Evolutionary conservation across 2,113 vertebrate genomes (phyloP).

Genomic region (Mesembrinibis cayennensis): DNA sequence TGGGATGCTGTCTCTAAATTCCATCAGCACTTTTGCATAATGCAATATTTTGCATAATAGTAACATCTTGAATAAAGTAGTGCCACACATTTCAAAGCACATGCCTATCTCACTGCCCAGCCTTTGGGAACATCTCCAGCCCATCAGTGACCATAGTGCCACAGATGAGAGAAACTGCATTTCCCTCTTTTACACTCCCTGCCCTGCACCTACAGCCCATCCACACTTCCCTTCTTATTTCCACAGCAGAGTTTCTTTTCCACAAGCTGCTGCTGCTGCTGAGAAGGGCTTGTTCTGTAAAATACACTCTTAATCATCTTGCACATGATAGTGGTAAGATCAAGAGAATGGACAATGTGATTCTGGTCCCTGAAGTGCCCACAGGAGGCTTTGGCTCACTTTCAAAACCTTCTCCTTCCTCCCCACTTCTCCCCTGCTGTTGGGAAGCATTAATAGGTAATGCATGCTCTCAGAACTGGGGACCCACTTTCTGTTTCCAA

Average conservation of each 20-base stretch:
- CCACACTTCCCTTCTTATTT: not conserved
- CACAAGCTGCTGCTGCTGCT: not conserved
- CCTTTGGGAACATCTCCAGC: not conserved
- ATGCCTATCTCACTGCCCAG: not conserved
- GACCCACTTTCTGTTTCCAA: not conserved
- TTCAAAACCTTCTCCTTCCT: not conserved
- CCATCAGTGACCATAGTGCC: not conserved
- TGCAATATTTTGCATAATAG: not conserved
- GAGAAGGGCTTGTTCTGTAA: not conserved
- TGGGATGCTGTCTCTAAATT: not conserved
- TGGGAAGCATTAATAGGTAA: not conserved
- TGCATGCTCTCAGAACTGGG: not conserved
- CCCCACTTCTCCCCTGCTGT: not conserved
- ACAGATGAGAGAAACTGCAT: not conserved
- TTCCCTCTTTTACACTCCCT: not conserved
- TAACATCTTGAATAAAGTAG: not conserved
- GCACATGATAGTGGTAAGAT: not conserved
- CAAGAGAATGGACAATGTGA: not conserved
- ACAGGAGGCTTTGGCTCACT: not conserved
- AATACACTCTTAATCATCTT: not conserved
- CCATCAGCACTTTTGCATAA: not conserved
- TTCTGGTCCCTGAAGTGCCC: not conserved
- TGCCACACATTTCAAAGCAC: not conserved
- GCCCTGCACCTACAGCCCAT: not conserved
- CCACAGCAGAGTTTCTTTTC: not conserved